These are phyloP conservation scores for Bubo scandiacus DNA, from an alignment of 2,113 vertebrate genomes.

Conservation along the genomic window DNA sequence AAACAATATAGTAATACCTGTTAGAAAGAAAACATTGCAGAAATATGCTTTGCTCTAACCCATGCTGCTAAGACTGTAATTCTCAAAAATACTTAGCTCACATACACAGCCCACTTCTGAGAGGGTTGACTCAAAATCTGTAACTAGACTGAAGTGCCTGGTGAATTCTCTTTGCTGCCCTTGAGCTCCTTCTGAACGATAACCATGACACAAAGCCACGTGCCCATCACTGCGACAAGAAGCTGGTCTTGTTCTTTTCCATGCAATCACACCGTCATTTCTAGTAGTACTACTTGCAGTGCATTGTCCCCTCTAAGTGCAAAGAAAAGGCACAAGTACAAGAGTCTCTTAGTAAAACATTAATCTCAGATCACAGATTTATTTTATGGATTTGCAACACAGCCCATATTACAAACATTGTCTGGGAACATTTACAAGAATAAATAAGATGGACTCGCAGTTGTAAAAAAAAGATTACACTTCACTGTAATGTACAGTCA, in stretches of 20 bases:
- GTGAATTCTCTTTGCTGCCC: neutral
- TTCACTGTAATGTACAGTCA: conserved; percentile 86
- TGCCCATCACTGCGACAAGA: neutral
- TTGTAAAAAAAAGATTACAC: conserved; percentile 85
- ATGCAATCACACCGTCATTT: neutral
- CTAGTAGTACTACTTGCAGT: neutral
- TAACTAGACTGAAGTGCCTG: neutral
- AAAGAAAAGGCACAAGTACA: conserved; percentile 66
- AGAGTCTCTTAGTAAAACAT: conserved; percentile 80
- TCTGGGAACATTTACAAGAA: conserved; percentile 86
- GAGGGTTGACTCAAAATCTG: neutral
- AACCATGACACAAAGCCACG: neutral
- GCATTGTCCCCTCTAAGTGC: neutral
- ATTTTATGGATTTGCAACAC: conserved; percentile 84
- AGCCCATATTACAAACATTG: conserved; percentile 84
- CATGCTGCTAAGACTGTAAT: neutral
- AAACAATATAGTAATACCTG: neutral
- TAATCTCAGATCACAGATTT: conserved; percentile 82
- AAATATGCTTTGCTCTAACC: neutral
- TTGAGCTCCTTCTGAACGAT: neutral
- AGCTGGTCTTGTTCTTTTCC: neutral
- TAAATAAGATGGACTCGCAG: conserved; percentile 86
- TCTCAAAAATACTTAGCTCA: neutral
- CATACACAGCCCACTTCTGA: neutral
- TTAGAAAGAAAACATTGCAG: neutral